These are phyloP conservation scores for Octodonta nipae DNA, from an alignment of 2,888 invertebrate species.

Conservation along the genomic window DNA sequence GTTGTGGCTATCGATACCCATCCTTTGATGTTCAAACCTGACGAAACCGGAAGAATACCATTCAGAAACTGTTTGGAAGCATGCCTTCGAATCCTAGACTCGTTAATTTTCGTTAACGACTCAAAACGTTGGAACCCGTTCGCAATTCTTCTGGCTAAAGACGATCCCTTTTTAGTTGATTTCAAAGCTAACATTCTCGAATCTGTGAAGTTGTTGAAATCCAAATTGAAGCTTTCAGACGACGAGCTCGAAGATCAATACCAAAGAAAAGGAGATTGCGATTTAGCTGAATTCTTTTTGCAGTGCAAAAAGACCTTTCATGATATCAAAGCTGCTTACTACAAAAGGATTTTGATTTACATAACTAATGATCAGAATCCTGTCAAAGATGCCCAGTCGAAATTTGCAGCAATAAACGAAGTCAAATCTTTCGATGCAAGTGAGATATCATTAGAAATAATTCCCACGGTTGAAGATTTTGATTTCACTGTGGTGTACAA, in stretches of 20 bases:
- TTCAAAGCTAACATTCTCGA: constrained; percentile 21
- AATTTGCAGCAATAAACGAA: constrained; percentile 25
- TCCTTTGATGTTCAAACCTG: constrained; percentile 21
- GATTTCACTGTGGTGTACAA: constrained; percentile 23
- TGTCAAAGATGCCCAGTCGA: constrained; percentile 17
- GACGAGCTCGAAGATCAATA: constrained; percentile 17
- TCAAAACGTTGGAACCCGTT: constrained; percentile 21
- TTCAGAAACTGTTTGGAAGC: constrained; percentile 23
- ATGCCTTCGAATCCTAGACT: constrained; percentile 21
- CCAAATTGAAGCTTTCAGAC: constrained; percentile 11
- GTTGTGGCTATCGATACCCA: constrained; percentile 26
- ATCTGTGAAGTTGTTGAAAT: constrained; percentile 19
- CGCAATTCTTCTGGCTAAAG: constrained; percentile 20
- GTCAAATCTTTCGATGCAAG: constrained; percentile 21
- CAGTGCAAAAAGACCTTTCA: constrained; percentile 23
- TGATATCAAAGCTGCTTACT: constrained; percentile 17
- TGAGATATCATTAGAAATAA: constrained; percentile 20
- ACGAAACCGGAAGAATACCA: constrained; percentile 14
- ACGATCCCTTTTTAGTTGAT: constrained; percentile 16
- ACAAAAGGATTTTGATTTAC: constrained; percentile 20
- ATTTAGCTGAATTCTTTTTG: constrained; percentile 22
- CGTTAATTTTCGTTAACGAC: constrained; percentile 18
- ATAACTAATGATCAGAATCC: constrained; percentile 27
- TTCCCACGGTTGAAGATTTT: constrained; percentile 20
- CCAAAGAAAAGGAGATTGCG: constrained; percentile 17